Conservation (phyloP, 1,140 invertebrate species). For the Leptinotarsa defecta region DNA sequence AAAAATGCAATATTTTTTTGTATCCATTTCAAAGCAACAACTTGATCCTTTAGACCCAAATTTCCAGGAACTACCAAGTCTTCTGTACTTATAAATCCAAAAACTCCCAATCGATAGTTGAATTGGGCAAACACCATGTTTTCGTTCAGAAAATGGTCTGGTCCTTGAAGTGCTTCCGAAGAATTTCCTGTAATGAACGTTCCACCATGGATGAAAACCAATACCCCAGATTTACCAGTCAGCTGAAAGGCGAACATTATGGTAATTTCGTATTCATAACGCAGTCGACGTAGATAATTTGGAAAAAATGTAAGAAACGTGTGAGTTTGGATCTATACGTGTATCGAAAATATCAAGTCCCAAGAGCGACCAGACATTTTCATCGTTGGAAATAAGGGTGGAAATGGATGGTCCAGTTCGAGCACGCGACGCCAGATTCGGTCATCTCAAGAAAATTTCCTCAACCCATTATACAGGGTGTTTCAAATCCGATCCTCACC, state of each 20-base stretch:
- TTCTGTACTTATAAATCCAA: constrained; percentile 60
- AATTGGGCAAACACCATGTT: constrained; percentile 71
- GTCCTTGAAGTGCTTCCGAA: constrained; percentile 65
- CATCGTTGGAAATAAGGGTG: too few species aligned
- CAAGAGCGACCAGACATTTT: too few species aligned
- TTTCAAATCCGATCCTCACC: too few species aligned
- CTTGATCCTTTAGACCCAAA: constrained; percentile 72
- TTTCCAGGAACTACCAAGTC: constrained; percentile 67
- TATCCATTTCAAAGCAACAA: constrained; percentile 71
- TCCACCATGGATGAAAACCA: constrained; percentile 76
- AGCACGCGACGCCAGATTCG: too few species aligned
- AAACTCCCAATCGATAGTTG: constrained; percentile 71
- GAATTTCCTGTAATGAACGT: constrained; percentile 67
- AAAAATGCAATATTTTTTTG: constrained; percentile 70
- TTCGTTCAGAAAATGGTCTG: constrained; percentile 68
- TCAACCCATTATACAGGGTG: too few species aligned
- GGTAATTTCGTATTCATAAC: too few species aligned
- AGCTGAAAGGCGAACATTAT: not conserved
- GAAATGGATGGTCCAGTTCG: too few species aligned
- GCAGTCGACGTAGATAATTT: too few species aligned
- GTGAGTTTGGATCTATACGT: too few species aligned
- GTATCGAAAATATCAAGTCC: too few species aligned
- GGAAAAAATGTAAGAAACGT: too few species aligned
- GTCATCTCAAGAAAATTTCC: too few species aligned
- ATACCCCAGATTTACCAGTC: not conserved